phyloP scores from a whole-genome alignment of 1,140 invertebrate species.

The Trissolcus basalis region DNA sequence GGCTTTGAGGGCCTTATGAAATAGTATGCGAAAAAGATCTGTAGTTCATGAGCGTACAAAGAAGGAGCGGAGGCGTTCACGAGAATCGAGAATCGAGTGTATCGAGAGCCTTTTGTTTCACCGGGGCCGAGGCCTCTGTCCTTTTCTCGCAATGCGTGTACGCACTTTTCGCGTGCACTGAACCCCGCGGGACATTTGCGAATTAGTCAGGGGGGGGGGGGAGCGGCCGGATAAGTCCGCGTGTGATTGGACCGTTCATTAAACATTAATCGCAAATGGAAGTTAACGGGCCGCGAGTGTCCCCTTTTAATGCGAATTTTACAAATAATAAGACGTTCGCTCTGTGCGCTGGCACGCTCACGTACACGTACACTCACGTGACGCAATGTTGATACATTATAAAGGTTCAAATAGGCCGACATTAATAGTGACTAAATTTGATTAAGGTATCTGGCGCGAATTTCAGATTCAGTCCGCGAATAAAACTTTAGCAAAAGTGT shows the following conservation, averaged over 20 bases:
- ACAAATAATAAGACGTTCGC: conserved; percentile 57
- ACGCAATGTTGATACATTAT: conserved; percentile 45
- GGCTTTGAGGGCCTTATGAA: conserved; percentile 56
- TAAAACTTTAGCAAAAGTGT: background rate
- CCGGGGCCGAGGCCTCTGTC: conserved; percentile 26
- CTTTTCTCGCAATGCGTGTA: conserved; percentile 15
- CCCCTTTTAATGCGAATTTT: conserved; percentile 59
- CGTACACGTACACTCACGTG: conserved; percentile 43
- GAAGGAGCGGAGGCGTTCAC: conserved; percentile 57
- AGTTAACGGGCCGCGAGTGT: conserved; percentile 64
- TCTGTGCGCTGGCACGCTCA: conserved; percentile 21
- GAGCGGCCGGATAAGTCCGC: conserved; percentile 12
- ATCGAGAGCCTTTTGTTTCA: conserved; percentile 57
- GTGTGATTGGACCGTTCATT: conserved; percentile 46
- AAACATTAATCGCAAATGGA: conserved; percentile 63
- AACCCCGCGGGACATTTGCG: conserved; percentile 44
- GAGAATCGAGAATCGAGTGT: conserved; percentile 60
- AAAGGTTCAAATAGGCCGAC: conserved; percentile 33
- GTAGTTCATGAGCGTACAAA: conserved; percentile 53
- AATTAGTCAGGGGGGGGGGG: background rate
- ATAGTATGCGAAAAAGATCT: conserved; percentile 56
- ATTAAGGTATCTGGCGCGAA: background rate
- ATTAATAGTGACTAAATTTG: conserved; percentile 18
- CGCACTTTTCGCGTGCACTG: conserved; percentile 61
- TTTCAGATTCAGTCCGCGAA: background rate